phyloP scores from a whole-genome alignment of 2,888 invertebrate genomes.

The Halocaridina rubra region DNA sequence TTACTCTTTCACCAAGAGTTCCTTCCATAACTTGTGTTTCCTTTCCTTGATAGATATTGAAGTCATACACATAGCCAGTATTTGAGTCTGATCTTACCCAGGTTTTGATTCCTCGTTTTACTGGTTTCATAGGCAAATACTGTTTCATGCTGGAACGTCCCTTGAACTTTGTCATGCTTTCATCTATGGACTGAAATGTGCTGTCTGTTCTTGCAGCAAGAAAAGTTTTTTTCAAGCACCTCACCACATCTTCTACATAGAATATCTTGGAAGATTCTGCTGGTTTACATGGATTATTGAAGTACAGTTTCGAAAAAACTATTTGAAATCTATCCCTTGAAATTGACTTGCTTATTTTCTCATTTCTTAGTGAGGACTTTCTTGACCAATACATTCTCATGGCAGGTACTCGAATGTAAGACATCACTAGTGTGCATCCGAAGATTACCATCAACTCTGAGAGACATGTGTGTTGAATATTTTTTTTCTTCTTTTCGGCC shows the following conservation, averaged over 20 bases:
- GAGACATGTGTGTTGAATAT: not conserved
- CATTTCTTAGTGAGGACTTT: not conserved
- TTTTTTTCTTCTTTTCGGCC: not conserved
- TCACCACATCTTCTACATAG: not conserved
- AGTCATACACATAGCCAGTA: not conserved
- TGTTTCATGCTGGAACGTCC: conserved; percentile 16
- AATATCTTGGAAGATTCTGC: conserved; percentile 2
- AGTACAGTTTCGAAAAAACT: not conserved
- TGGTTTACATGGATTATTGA: not conserved
- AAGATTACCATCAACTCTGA: not conserved
- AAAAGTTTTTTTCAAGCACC: not conserved
- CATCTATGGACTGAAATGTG: not conserved
- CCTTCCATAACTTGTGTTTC: not conserved
- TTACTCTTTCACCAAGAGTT: conserved; percentile 1
- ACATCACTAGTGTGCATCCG: not conserved
- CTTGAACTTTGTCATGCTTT: not conserved
- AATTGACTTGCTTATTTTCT: not conserved
- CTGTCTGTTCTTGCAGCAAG: conserved; percentile 6
- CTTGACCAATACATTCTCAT: not conserved
- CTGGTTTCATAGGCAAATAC: not conserved
- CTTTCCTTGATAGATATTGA: not conserved
- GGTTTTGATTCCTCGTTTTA: conserved; percentile 1
- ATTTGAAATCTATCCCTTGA: not conserved
- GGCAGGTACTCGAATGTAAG: not conserved
- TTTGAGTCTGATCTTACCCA: conserved; percentile 2